Percentiles rank a stretch among this genome's conserved stretches.
phyloP scores from a whole-genome alignment of 2,888 invertebrate species.

The Sminthurinus aureus region DNA sequence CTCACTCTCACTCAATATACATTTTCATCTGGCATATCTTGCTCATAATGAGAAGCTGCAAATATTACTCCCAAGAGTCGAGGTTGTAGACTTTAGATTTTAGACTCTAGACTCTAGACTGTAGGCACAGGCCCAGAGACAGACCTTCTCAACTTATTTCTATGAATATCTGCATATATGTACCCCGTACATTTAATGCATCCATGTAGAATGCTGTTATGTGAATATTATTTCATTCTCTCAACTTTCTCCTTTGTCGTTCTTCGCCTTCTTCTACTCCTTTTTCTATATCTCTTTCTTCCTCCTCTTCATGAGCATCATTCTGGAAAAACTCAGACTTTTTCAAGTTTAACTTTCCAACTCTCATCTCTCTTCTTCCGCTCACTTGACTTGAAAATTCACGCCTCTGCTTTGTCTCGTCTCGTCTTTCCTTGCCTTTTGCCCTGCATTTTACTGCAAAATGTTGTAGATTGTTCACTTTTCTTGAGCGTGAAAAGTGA shows the following conservation, averaged over 20 bases:
- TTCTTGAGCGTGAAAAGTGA: not conserved
- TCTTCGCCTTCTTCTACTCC: not conserved
- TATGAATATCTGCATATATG: no score
- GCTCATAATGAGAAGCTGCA: constrained; percentile 58
- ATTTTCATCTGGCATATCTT: constrained; percentile 55
- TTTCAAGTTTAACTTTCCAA: not conserved
- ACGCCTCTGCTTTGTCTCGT: not conserved
- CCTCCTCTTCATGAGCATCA: not conserved
- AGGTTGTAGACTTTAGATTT: no score
- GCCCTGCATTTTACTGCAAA: not conserved
- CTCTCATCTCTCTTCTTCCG: constrained; percentile 9
- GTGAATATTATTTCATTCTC: constrained; percentile 44
- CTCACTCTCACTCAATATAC: constrained; percentile 59
- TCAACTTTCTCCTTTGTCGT: not conserved
- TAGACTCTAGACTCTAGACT: no score
- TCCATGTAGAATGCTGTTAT: constrained; percentile 34
- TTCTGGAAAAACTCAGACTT: not conserved
- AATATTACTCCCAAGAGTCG: constrained; percentile 56
- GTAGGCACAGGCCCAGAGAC: no score
- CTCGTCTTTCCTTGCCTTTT: not conserved
- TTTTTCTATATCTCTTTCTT: not conserved
- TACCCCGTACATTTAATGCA: not conserved
- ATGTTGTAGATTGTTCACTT: not conserved
- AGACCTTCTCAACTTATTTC: constrained; percentile 23
- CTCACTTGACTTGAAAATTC: not conserved